These are phyloP conservation scores for Lasiurus borealis DNA, from an alignment of 2,113 vertebrate species.

Conservation along the genomic window DNA sequence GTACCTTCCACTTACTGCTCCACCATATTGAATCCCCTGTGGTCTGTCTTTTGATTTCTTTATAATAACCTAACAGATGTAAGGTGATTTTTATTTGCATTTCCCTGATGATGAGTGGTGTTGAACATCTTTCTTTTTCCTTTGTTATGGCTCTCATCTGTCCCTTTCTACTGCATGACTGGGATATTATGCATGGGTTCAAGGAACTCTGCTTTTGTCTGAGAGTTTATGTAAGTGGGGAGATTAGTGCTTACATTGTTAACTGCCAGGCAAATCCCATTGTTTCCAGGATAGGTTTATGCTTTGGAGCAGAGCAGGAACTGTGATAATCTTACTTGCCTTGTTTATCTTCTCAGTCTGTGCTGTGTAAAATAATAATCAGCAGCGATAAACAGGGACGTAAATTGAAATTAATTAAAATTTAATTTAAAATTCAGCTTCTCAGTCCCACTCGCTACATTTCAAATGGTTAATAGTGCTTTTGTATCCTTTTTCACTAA, in stretches of 20 bases:
- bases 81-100: neutral
- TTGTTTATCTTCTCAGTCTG: neutral
- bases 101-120: neutral
- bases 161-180: too few species aligned
- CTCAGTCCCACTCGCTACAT: constrained; percentile 14
- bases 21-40: neutral
- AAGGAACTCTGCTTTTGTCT: neutral
- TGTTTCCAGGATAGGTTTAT: neutral
- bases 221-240: neutral
- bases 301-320: neutral
- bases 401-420: constrained; percentile 28
- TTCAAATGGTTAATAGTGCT: neutral
- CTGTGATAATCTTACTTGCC: neutral
- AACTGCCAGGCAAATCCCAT: neutral
- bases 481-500: neutral
- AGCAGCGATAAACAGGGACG: neutral
- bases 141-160: neutral
- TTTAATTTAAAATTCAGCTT: constrained; percentile 45
- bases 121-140: neutral
- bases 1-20: neutral
- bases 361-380: neutral
- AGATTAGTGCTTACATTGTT: neutral
- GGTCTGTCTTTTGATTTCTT: neutral
- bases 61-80: neutral
- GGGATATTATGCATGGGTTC: neutral